A percentile compares a stretch with the other conserved stretches of the same genome.
Conservation (phyloP, 2,797 vertebrate species). For the Spea hammondii region DNA sequence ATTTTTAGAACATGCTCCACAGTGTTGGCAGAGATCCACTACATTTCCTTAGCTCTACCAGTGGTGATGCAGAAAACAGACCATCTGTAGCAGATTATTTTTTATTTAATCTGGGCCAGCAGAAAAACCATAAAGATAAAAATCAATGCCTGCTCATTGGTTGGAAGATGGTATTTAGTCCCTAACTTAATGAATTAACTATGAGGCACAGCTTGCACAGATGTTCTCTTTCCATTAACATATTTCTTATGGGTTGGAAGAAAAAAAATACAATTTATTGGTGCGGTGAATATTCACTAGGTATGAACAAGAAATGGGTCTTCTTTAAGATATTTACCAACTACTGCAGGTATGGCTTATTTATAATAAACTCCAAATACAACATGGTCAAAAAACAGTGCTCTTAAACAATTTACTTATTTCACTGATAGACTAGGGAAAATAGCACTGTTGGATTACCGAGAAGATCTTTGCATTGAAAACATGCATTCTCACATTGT, state of each 20-base stretch:
- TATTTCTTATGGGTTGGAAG: not conserved
- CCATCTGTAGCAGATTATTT: not conserved
- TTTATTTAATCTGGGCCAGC: not conserved
- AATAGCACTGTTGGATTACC: no score
- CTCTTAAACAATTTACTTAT: not conserved
- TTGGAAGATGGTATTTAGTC: not conserved
- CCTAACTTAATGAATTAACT: constrained; percentile 11
- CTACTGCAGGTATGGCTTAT: not conserved
- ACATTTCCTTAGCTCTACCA: not conserved
- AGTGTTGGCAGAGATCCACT: not conserved
- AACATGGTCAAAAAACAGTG: not conserved
- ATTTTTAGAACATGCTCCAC: not conserved
- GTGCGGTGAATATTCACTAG: not conserved
- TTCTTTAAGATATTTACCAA: not conserved
- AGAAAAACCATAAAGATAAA: constrained; percentile 4
- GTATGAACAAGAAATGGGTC: not conserved
- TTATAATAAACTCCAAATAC: not conserved
- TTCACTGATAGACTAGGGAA: not conserved
- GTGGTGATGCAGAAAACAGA: constrained; percentile 1
- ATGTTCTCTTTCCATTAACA: constrained; percentile 5
- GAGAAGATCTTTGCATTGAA: no score
- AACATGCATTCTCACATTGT: no score
- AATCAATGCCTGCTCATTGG: not conserved
- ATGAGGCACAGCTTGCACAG: constrained; percentile 1
- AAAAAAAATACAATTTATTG: not conserved